Percentiles rank a stretch among this genome's conserved stretches.
Evolutionary conservation across 2,888 invertebrate species (phyloP).

Genomic region (Ferdinandea cuprea): DNA sequence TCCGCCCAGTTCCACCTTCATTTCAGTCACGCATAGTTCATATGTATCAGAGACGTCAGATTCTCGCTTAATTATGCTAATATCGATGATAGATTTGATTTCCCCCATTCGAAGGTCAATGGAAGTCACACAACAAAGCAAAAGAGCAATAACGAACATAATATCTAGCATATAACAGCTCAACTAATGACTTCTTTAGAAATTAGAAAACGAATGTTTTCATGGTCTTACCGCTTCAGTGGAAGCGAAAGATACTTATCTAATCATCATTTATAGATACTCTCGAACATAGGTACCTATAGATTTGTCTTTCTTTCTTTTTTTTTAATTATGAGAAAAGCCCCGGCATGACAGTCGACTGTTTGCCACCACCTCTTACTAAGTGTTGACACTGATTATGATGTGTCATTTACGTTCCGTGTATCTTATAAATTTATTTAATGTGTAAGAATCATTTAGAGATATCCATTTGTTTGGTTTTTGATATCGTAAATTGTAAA

Average conservation of each 20-base stretch:
- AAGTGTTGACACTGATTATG: background rate
- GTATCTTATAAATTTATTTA: background rate
- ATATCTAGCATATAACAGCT: background rate
- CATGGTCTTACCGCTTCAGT: conserved; percentile 35
- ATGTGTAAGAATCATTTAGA: background rate
- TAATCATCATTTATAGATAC: background rate
- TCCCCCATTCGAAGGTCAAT: background rate
- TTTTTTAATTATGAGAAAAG: background rate
- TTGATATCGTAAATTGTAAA: too few relatives aligned
- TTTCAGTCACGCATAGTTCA: too few relatives aligned
- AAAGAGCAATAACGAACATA: background rate
- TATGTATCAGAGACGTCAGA: too few relatives aligned
- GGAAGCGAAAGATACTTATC: conserved; percentile 27
- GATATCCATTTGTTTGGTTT: background rate
- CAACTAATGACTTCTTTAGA: conserved; percentile 31
- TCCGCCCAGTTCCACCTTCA: too few relatives aligned
- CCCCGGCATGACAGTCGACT: background rate
- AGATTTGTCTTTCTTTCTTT: background rate
- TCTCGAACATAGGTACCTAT: too few relatives aligned
- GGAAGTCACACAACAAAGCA: background rate
- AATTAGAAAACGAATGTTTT: conserved; percentile 23
- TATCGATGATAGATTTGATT: conserved; percentile 12
- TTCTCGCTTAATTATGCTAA: background rate
- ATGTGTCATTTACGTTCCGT: background rate
- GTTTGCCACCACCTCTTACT: background rate